Conservation (phyloP, 2,113 vertebrate genomes). For the Litocranius walleri region DNA sequence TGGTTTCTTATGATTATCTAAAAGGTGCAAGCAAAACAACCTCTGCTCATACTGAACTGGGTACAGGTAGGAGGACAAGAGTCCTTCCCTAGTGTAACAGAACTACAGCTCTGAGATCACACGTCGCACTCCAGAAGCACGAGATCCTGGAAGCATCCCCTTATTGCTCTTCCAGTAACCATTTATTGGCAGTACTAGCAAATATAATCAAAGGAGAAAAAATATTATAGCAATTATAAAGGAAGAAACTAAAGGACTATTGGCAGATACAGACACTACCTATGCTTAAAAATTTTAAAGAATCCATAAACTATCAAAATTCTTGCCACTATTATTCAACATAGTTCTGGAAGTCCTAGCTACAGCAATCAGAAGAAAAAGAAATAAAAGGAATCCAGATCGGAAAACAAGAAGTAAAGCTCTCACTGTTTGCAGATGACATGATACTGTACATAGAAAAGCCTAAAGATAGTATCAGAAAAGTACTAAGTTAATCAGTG, state of each 20-base stretch:
- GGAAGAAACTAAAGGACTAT: neutral
- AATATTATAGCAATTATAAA: neutral
- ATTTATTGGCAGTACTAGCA: neutral
- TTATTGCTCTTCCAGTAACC: neutral
- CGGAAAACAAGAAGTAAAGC: neutral
- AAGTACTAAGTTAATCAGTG: neutral
- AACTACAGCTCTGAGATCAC: neutral
- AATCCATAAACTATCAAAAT: neutral
- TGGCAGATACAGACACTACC: neutral
- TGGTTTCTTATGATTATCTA: neutral
- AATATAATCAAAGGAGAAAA: neutral
- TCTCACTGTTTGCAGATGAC: neutral
- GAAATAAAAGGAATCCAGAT: neutral
- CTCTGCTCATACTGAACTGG: neutral
- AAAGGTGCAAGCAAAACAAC: neutral
- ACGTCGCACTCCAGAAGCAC: neutral
- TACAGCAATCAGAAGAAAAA: neutral
- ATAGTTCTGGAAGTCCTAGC: neutral
- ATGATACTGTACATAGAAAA: neutral
- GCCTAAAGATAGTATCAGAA: neutral
- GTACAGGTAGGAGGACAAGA: neutral
- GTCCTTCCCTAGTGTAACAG: neutral
- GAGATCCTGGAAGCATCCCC: neutral
- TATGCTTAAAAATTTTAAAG: neutral
- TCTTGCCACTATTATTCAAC: neutral